Base-by-base conservation (phyloP, 35 echinoderm and acorn worm genomes). In the Diadema setosum region DNA sequence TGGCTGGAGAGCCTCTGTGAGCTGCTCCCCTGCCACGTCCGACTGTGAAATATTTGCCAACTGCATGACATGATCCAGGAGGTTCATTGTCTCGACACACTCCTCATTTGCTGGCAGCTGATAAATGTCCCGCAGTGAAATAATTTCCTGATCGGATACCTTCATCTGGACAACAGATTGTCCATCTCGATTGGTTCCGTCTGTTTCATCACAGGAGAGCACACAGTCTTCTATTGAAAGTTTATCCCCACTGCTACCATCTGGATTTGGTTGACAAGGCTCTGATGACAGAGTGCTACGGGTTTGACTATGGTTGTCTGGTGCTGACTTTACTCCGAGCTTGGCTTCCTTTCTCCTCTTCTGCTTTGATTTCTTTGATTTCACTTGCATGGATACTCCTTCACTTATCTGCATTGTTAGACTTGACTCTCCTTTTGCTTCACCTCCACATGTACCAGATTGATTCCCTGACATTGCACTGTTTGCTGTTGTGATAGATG, bases 11-110 rank as follows among this genome's bases (percentile, higher is more conserved):
- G 63, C 0, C 11, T 67, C 63, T 1, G 21, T 32, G 2, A 31
- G 27, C 30, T 34, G 12, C 20, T 78, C 73, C 31, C 31, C 61
- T 78, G 8, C 5, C 9, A 78, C 18, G 8, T 78, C 73, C 25
- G 27, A 25, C 37, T 78, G 73, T 33, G 73, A 78, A 78, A 78
- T 78, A 7, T 78, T 2, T 35, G 73, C 73, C 73, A 78, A 36
- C 30, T 78, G 73, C 73, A 78, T 78, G 73, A 78, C 73, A 44
- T 78, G 73, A 12, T 78, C 73, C 18, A 78, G 73, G 11, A 78
- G 27, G 20, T 78, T 78, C 73, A 44, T 78, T 42, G 48, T 52
- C 27, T 78, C 35, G 73, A 39, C 40, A 25, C 73, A 78, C 37
- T 78, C 73, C 8, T 78, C 73, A 41, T 44, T 78, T 21, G 44